Evolutionary conservation across 2,888 invertebrate species (phyloP).

Genomic region (Dysmachus trigonus): DNA sequence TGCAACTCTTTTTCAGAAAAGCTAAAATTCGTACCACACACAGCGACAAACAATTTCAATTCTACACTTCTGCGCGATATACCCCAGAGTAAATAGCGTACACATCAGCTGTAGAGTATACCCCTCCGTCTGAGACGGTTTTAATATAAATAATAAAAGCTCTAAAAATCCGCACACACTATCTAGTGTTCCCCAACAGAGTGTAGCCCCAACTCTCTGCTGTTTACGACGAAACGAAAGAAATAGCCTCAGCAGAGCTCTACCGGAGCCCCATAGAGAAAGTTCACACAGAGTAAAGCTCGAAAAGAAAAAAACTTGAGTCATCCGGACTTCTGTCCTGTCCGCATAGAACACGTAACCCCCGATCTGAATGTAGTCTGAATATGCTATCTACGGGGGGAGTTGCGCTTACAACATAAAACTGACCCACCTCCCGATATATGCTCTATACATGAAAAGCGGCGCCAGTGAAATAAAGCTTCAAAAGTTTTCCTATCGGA

Average conservation of each 20-base stretch:
- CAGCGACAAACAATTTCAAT: not conserved
- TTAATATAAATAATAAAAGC: conserved; percentile 8
- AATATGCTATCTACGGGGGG: not conserved
- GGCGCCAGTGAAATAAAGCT: not conserved
- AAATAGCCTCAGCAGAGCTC: no score
- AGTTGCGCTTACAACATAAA: not conserved
- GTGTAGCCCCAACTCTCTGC: not conserved
- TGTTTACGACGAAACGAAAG: no score
- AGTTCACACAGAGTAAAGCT: not conserved
- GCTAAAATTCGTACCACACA: no score
- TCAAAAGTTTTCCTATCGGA: not conserved
- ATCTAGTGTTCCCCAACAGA: not conserved
- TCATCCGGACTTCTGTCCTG: conserved; percentile 3
- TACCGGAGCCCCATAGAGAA: not conserved
- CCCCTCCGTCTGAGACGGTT: not conserved
- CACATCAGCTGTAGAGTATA: conserved; percentile 18
- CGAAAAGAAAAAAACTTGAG: not conserved
- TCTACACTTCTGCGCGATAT: conserved; percentile 17
- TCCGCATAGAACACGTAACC: not conserved
- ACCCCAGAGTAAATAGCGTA: not conserved
- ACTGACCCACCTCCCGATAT: not conserved
- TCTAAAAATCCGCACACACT: not conserved
- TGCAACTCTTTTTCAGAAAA: conserved; percentile 9
- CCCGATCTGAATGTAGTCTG: not conserved
- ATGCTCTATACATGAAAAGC: not conserved